These are phyloP conservation scores for Rhinophrynus dorsalis DNA, from an alignment of 2,797 vertebrate species.

Conservation along the genomic window DNA sequence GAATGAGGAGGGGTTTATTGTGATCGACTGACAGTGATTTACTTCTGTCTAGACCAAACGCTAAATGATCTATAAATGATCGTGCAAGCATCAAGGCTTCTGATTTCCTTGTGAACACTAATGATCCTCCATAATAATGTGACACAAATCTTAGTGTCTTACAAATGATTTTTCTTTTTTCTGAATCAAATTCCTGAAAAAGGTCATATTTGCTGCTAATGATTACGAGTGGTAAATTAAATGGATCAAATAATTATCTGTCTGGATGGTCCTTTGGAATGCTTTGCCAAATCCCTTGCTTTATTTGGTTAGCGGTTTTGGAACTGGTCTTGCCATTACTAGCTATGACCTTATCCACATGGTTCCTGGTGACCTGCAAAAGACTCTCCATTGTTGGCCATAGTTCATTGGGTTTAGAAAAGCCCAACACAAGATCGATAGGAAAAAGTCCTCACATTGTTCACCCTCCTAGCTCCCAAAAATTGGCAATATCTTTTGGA, in stretches of 20 bases:
- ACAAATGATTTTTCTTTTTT: conserved; percentile 86
- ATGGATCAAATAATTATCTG: conserved; percentile 87
- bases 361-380: conserved; percentile 74
- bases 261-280: conserved; percentile 90
- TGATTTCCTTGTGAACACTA: conserved; percentile 89
- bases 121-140: conserved; percentile 88
- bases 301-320: conserved; percentile 70
- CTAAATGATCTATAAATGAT: conserved; percentile 84
- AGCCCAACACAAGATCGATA: conserved; percentile 85
- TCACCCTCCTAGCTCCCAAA: conserved; percentile 96
- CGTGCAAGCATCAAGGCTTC: conserved; percentile 82
- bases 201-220: conserved; percentile 94
- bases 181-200: conserved; percentile 94
- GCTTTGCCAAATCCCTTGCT: conserved; percentile 63
- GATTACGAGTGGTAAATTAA: conserved; percentile 89
- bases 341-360: conserved; percentile 74
- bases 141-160: conserved; percentile 92
- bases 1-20: conserved; percentile 86
- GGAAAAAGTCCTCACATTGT: conserved; percentile 85
- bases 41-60: conserved; percentile 87
- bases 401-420: conserved; percentile 84
- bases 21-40: conserved; percentile 83
- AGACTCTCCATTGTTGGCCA: conserved; percentile 89
- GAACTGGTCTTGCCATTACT: conserved; percentile 71
- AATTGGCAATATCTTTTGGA: conserved; percentile 89